Conservation (phyloP, 1,140 invertebrate species). For the Myzus persicae region DNA sequence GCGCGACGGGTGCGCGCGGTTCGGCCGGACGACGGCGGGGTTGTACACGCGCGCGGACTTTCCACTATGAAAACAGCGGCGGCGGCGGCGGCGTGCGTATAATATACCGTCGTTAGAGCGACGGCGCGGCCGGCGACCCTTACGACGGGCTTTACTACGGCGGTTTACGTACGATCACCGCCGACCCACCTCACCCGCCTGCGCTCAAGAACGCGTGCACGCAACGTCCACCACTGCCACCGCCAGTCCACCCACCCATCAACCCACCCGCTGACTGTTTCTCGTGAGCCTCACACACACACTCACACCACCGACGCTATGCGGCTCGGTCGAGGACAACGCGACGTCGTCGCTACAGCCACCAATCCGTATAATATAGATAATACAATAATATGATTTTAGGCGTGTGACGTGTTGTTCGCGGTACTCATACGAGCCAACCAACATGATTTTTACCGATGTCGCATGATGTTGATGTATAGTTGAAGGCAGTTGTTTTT, state of each 20-base stretch:
- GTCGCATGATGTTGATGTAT: not conserved
- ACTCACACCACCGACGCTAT: not conserved
- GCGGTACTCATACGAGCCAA: not conserved
- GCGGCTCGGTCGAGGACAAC: not conserved
- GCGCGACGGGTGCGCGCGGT: not conserved
- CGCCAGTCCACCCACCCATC: not conserved
- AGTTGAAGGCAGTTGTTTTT: no score
- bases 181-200: not conserved
- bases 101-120: not conserved
- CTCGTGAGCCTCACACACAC: not conserved
- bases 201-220: not conserved
- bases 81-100: constrained; percentile 13
- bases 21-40: not conserved
- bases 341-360: not conserved
- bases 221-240: not conserved
- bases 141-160: not conserved
- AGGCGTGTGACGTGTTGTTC: not conserved
- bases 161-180: constrained; percentile 1
- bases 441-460: not conserved
- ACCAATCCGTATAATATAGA: not conserved
- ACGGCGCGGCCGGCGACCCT: not conserved
- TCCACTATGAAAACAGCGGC: constrained; percentile 10
- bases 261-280: not conserved
- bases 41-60: not conserved
- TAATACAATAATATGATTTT: not conserved